Percentiles rank a stretch among this genome's conserved stretches.
Conservation (phyloP, 2,888 invertebrate species). For the Megalurothrips usitatus region DNA sequence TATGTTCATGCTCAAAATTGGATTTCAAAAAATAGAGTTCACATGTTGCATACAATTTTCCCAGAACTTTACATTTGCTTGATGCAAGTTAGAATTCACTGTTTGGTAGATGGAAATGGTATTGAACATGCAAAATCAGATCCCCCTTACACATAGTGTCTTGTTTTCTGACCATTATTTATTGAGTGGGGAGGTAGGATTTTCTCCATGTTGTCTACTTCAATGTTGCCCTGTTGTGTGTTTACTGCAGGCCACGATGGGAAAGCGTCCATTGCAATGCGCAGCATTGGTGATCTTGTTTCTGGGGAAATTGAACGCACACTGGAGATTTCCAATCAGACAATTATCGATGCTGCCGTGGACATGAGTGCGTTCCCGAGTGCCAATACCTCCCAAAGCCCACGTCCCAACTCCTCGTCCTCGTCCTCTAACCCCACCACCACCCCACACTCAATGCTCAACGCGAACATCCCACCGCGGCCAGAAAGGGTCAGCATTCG, state of each 20-base stretch:
- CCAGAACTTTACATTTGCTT: no score
- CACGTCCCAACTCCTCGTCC: neutral
- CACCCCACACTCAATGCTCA: constrained; percentile 50
- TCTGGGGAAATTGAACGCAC: constrained; percentile 86
- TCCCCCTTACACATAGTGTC: neutral
- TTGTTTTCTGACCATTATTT: neutral
- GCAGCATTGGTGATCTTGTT: constrained; percentile 83
- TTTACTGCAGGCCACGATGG: constrained; percentile 39
- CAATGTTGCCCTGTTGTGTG: constrained; percentile 5
- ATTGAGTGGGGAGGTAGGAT: neutral
- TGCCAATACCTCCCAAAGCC: constrained; percentile 35
- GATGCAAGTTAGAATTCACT: no score
- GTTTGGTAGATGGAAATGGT: constrained; percentile 15
- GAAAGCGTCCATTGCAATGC: constrained; percentile 53
- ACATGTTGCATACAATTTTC: no score
- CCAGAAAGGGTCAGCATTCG: constrained; percentile 57
- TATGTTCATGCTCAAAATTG: no score
- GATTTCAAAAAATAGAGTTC: no score
- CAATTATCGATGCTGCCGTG: constrained; percentile 78
- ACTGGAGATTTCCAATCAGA: constrained; percentile 79
- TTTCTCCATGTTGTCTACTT: neutral
- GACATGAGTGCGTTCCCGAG: constrained; percentile 66
- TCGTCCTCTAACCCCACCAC: constrained; percentile 47
- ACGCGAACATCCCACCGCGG: constrained; percentile 54
- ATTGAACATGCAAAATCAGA: neutral